Evolutionary conservation across 2,113 vertebrate genomes (phyloP).

Genomic region (Promerops cafer): DNA sequence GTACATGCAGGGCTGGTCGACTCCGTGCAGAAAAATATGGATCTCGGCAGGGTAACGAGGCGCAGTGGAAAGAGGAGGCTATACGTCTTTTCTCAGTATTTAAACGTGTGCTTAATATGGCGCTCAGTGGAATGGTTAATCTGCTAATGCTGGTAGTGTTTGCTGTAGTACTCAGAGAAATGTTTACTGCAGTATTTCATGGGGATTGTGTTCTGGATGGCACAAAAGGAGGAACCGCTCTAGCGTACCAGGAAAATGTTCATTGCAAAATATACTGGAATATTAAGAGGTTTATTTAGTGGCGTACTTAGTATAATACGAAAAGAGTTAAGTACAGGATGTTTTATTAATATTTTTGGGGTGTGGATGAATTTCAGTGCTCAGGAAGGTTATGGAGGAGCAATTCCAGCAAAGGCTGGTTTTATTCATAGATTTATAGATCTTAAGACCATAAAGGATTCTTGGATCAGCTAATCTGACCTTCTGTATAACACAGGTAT

Average conservation of each 20-base stretch:
- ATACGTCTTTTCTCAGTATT: slow-evolving; percentile 70
- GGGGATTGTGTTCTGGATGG: slow-evolving; percentile 70
- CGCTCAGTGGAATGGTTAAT: slow-evolving; percentile 76
- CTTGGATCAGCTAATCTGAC: slow-evolving; percentile 64
- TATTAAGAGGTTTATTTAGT: slow-evolving; percentile 75
- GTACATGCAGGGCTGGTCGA: neutral
- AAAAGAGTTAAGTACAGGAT: slow-evolving; percentile 52
- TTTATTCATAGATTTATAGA: slow-evolving; percentile 65
- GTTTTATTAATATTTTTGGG: slow-evolving; percentile 66
- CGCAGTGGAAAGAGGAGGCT: slow-evolving; percentile 61
- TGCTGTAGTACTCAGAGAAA: slow-evolving; percentile 72
- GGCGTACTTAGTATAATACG: slow-evolving; percentile 50
- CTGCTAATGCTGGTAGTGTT: slow-evolving; percentile 71
- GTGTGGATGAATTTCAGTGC: slow-evolving; percentile 51
- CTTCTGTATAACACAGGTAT: slow-evolving; percentile 58
- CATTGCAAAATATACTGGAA: slow-evolving; percentile 69
- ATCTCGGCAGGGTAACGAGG: slow-evolving; percentile 66
- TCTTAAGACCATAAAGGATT: slow-evolving; percentile 58
- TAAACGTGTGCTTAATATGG: slow-evolving; percentile 75
- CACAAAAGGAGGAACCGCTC: slow-evolving; percentile 71
- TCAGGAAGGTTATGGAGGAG: slow-evolving; percentile 50
- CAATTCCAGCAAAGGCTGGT: slow-evolving; percentile 52
- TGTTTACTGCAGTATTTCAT: slow-evolving; percentile 76
- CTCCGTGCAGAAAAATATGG: slow-evolving; percentile 51
- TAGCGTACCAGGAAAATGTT: slow-evolving; percentile 68